Percentiles rank a stretch among this genome's conserved stretches.
These are phyloP conservation scores for Rhynchotus rufescens DNA, from an alignment of 2,797 vertebrate genomes.

Conservation along the genomic window DNA sequence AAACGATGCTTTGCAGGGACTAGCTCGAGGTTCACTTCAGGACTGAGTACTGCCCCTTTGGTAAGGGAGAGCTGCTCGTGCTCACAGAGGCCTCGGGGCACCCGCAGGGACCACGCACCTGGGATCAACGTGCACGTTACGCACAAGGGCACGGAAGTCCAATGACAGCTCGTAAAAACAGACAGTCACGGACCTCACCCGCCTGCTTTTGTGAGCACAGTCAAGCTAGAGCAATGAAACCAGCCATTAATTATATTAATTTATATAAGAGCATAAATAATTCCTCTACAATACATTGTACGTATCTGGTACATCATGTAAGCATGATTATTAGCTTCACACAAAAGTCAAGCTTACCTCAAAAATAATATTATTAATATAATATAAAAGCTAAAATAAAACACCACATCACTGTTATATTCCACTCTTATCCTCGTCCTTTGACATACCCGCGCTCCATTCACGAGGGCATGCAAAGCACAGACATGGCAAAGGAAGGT, in stretches of 20 bases:
- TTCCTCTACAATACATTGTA: constrained; percentile 27
- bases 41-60: constrained; percentile 47
- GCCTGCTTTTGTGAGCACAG: neutral
- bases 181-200: neutral
- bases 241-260: constrained; percentile 9
- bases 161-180: constrained; percentile 12
- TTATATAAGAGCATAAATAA: constrained; percentile 50
- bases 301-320: constrained; percentile 12
- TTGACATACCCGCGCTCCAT: constrained; percentile 13
- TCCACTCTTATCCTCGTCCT: neutral
- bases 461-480: constrained; percentile 37
- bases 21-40: constrained; percentile 23
- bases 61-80: neutral
- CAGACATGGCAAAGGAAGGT: neutral
- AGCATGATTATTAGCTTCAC: constrained; percentile 41
- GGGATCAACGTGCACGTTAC: neutral
- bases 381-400: constrained; percentile 10
- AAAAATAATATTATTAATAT: neutral
- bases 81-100: neutral
- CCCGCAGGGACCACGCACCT: neutral
- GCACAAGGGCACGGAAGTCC: neutral
- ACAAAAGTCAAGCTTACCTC: neutral
- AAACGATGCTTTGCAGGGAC: neutral
- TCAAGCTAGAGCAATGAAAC: neutral
- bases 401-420: neutral